Base-by-base conservation (phyloP, 2,113 vertebrate species). In the Neodontobutis hainanensis region DNA sequence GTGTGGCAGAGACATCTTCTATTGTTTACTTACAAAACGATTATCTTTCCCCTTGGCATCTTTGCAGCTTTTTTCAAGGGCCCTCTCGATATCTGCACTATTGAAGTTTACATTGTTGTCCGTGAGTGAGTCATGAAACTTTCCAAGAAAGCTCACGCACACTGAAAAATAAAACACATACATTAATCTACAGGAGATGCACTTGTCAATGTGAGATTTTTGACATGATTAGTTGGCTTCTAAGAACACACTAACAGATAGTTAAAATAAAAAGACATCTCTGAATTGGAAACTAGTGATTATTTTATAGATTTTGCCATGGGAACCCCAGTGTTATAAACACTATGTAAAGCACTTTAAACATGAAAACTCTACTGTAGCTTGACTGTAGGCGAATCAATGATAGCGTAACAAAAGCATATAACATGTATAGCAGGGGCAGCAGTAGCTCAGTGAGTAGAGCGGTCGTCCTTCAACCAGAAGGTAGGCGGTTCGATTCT, bases 1-100 rank as follows among this genome's bases (percentile, higher is more conserved):
- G 19, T 27, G 19, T 27, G 19, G 19, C 19, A 27, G 19, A 27
- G 19, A 27, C 19, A 43, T 43, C 10, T 43, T 11, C 42, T 1
- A 43, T 3, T n/a, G 71, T 72, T 32, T 19, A 94, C 95, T 94
- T 86, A 99, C 97, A 85, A 98, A 90, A 48, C 97, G 92, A 74
- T 99, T 98, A 68, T 99, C 97, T 90, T 99, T 99, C 75, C 96
- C 94, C 87, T 94, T 96, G 46, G 94, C 93, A 10, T 96, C 94
- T 51, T 87, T 94, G 91, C 97, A 99, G 80, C 79, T 90, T 70
- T 93, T 94, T 1, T 87, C 12, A 11, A 99, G 80, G 64, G 95
- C 94, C 72, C 91, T 94, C 88, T 99, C 97, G 63, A 99, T 92
- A 77, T 87, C 89, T 5, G 85, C 90, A 27, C 90, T 92, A 77